Evolutionary conservation across 2,113 vertebrate species (phyloP).

Genomic region (Mesembrinibis cayennensis): DNA sequence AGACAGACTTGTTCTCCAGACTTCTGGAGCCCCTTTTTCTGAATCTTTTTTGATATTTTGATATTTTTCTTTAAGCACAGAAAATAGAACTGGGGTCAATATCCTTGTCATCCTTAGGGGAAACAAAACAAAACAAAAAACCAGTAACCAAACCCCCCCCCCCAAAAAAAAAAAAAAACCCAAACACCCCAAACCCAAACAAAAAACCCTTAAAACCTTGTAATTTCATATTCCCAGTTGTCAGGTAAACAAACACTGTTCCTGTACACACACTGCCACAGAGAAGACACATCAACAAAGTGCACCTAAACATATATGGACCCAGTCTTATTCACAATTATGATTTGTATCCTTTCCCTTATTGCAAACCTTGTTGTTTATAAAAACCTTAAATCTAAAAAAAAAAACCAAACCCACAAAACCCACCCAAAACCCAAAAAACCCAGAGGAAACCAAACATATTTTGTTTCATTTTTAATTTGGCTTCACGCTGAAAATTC

Average conservation of each 20-base stretch:
- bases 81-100: background rate
- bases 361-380: background rate
- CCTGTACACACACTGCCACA: background rate
- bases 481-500: conserved; percentile 59
- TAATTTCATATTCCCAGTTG: background rate
- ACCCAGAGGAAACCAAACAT: background rate
- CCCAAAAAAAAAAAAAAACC: background rate
- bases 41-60: background rate
- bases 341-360: background rate
- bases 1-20: background rate
- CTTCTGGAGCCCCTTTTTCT: background rate
- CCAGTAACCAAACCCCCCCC: background rate
- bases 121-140: background rate
- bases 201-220: rapidly evolving
- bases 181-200: background rate
- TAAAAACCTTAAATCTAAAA: background rate
- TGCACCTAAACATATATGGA: rapidly evolving
- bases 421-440: background rate
- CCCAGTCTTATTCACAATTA: background rate
- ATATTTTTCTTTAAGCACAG: background rate
- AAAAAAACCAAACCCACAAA: too few species aligned
- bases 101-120: background rate
- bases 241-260: background rate
- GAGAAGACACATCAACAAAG: background rate
- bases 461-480: conserved; percentile 58